These are phyloP conservation scores for Drosophila seguyi DNA, from an alignment of 1,140 invertebrate species.

Conservation along the genomic window DNA sequence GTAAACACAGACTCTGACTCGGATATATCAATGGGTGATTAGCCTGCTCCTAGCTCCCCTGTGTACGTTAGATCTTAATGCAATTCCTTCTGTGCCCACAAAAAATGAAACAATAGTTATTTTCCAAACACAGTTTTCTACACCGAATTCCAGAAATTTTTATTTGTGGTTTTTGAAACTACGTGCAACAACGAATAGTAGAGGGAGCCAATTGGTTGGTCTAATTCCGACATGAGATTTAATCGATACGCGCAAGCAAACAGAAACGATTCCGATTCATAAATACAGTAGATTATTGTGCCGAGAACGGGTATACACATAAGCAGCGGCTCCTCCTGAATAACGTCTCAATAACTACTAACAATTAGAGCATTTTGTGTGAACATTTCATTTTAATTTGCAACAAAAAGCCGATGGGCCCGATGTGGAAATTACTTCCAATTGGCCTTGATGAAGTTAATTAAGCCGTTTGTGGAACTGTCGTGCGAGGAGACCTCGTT, in stretches of 20 bases:
- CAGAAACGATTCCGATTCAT: conserved; percentile 40
- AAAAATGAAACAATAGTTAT: conserved; percentile 33
- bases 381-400: conserved; percentile 47
- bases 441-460: conserved; percentile 95
- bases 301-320: conserved; percentile 54
- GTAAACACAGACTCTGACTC: conserved; percentile 50
- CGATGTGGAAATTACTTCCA: conserved; percentile 82
- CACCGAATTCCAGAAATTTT: conserved; percentile 59
- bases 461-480: conserved; percentile 96
- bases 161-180: conserved; percentile 64
- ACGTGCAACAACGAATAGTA: conserved; percentile 70
- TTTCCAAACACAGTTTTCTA: conserved; percentile 64
- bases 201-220: conserved; percentile 50
- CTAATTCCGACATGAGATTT: conserved; percentile 53
- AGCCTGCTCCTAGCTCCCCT: neutral
- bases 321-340: conserved; percentile 34
- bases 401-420: conserved; percentile 35
- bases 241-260: conserved; percentile 62
- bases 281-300: conserved; percentile 53
- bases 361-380: conserved; percentile 50
- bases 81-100: conserved; percentile 16
- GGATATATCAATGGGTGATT: conserved; percentile 45
- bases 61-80: conserved; percentile 7
- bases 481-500: conserved; percentile 91
- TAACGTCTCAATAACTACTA: conserved; percentile 48